Base-by-base conservation (phyloP, 2,888 invertebrate species). In the Drosophila nigritarsus region DNA sequence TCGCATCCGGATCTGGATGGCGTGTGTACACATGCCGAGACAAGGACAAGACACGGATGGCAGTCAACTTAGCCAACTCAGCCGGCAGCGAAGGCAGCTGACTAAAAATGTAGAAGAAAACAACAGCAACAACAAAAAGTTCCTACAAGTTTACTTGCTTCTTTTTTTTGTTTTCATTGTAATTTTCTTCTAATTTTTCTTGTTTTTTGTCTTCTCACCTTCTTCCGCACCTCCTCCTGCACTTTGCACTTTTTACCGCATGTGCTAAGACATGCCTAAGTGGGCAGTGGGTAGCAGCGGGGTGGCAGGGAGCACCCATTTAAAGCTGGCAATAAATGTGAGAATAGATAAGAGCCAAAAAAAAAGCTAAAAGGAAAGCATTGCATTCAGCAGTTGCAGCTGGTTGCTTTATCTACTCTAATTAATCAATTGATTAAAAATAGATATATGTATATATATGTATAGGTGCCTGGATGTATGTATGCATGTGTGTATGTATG, bases 1-100 rank as follows among this genome's bases (percentile, higher is more conserved):
- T 51, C 76, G 59, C 72, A 72, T 76, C 72, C 73, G 65, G 78
- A 69, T 77, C 65, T 51, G 65, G 63, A 53, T 75, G 75, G 69
- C 72, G 71, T 81, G 75, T 82, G 82, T 84, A 79, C 82, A 84
- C 73, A 79, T 73, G 79, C 85, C 84, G 73, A 78, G 83, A 84
- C 89, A 84, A 75, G 87, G 71, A 79, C 82, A 89, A 76, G 88
- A 89, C 88, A 80, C 36, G 54, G 18, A 27, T 77, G 87, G 65
- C 83, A 84, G 82, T 68, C 78, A 77, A 80, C 29, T 56, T 36
- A 67, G 45, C 61, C 84, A 83, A 71, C 32, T 62, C 65, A 65
- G 65, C 48, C 38, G 36, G 24, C 54, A 59, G 62, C 59, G 60
- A 61, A 65, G 61, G 62, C 78, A 80, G 80, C 69, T 64, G 62